A percentile compares a stretch with the other conserved stretches of the same genome.
Evolutionary conservation across 1,140 invertebrate species (phyloP).

Genomic region (Leptinotarsa defecta): DNA sequence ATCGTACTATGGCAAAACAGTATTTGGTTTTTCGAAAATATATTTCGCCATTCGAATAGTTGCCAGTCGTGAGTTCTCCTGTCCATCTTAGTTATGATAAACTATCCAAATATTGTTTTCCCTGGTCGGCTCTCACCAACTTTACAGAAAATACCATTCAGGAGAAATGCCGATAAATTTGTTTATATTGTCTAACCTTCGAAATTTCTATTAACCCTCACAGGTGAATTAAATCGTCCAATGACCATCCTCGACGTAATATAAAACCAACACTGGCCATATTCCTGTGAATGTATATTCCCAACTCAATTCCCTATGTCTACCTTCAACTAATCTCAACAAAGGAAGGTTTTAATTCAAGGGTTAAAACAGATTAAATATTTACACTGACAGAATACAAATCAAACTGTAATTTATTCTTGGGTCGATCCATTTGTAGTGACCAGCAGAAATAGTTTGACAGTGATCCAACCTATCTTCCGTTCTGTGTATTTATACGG

Average conservation of each 20-base stretch:
- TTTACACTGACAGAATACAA: conserved; percentile 30
- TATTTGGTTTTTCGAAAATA: no score
- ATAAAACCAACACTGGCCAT: conserved; percentile 5
- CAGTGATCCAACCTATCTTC: conserved; percentile 9
- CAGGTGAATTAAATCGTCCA: neutral
- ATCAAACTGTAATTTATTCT: conserved; percentile 30
- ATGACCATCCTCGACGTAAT: neutral
- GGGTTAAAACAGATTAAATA: conserved; percentile 24
- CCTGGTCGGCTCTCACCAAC: no score
- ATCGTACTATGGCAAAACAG: no score
- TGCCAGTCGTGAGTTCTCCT: no score
- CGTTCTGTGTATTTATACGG: conserved; percentile 5
- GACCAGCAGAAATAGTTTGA: conserved; percentile 13
- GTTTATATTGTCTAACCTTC: neutral
- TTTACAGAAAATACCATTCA: no score
- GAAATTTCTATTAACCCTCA: neutral
- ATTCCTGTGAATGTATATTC: conserved; percentile 4
- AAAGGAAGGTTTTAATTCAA: conserved; percentile 22
- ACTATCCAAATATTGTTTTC: no score
- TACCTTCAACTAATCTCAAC: conserved; percentile 18
- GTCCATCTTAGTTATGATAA: no score
- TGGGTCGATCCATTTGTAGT: conserved; percentile 10
- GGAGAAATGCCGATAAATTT: no score
- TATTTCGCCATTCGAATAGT: no score
- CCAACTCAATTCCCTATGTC: neutral